Conservation (phyloP, 2,113 vertebrate genomes). For the Excalfactoria chinensis region DNA sequence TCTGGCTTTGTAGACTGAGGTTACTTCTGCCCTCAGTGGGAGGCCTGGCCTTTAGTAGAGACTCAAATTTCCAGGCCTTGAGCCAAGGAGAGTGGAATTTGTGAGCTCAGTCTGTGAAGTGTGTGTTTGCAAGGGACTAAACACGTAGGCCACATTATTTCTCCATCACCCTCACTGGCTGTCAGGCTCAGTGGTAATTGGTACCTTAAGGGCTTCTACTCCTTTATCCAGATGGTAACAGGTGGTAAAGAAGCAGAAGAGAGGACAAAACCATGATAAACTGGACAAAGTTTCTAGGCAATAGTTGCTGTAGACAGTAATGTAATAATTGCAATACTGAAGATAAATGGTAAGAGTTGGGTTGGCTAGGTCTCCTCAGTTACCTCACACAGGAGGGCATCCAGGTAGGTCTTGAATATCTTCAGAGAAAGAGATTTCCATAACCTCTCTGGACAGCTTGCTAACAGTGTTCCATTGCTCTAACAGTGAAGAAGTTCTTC, state of each 20-base stretch:
- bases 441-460: too few species aligned
- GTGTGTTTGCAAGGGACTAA: neutral
- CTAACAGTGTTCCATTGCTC: too few species aligned
- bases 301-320: neutral
- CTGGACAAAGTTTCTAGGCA: neutral
- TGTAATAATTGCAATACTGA: neutral
- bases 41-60: slow-evolving; percentile 6
- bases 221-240: neutral
- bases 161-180: neutral
- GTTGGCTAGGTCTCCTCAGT: neutral
- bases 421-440: too few species aligned
- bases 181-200: neutral
- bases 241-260: neutral
- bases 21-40: slow-evolving; percentile 38
- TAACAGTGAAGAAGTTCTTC: too few species aligned
- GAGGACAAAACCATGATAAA: neutral
- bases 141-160: neutral
- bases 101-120: slow-evolving; percentile 11
- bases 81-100: slow-evolving; percentile 53
- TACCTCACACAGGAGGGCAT: too few species aligned
- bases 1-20: slow-evolving; percentile 26
- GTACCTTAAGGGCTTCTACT: neutral
- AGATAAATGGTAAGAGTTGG: neutral
- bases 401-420: too few species aligned
- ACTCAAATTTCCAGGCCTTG: slow-evolving; percentile 47